Percentiles rank a stretch among this genome's conserved stretches.
Evolutionary conservation across 2,888 invertebrate species (phyloP).

Genomic region (Scrobipalpa costella): DNA sequence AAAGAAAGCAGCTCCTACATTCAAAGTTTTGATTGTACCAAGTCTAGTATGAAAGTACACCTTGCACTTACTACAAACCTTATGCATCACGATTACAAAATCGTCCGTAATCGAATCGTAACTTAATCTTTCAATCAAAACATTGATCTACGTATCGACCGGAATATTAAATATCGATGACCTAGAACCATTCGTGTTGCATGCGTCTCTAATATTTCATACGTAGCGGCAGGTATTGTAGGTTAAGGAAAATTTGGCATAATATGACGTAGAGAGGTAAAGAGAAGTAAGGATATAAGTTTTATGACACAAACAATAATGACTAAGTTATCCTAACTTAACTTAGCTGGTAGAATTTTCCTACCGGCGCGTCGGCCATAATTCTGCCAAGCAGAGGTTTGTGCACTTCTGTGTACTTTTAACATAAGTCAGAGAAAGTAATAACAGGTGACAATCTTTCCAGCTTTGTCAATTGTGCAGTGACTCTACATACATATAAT

Average conservation of each 20-base stretch:
- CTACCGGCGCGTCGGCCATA: too few relatives aligned
- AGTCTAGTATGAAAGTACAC: not conserved
- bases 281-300: not conserved
- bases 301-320: not conserved
- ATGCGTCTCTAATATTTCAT: not conserved
- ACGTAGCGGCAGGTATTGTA: not conserved
- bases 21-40: too few relatives aligned
- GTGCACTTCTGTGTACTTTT: too few relatives aligned
- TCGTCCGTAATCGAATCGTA: not conserved
- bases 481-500: too few relatives aligned
- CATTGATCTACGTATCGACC: slow-evolving; percentile 3
- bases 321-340: not conserved
- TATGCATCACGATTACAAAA: not conserved
- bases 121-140: slow-evolving; percentile 6
- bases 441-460: too few relatives aligned
- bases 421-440: too few relatives aligned
- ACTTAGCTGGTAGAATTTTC: not conserved
- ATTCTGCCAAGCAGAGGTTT: too few relatives aligned
- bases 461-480: too few relatives aligned
- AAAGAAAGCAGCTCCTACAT: too few relatives aligned
- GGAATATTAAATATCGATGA: slow-evolving; percentile 12
- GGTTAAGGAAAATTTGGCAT: not conserved
- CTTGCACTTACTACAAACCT: not conserved
- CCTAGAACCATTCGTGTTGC: slow-evolving; percentile 9
- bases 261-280: too few relatives aligned